phyloP scores from a whole-genome alignment of 2,888 invertebrate genomes.

The Mongoloraphidia duomilia region DNA sequence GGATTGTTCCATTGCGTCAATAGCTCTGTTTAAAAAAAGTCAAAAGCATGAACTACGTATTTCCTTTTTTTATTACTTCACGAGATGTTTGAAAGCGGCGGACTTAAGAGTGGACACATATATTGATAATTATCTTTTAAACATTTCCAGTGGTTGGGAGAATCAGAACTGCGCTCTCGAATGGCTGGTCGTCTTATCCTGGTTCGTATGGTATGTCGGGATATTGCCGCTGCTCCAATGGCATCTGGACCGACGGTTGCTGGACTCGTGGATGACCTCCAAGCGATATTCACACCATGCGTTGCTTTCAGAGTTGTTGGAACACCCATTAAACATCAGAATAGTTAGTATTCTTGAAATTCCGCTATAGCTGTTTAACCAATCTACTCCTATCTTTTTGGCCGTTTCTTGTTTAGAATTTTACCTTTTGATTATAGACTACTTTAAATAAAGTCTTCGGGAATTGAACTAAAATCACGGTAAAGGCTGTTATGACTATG shows the following conservation, averaged over 20 bases:
- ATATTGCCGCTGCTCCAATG: slow-evolving; percentile 31
- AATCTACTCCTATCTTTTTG: neutral
- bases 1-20: too few species aligned
- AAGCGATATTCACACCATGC: slow-evolving; percentile 66
- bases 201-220: slow-evolving; percentile 65
- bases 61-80: too few species aligned
- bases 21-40: too few species aligned
- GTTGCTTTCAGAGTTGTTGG: slow-evolving; percentile 78
- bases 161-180: slow-evolving; percentile 54
- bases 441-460: neutral
- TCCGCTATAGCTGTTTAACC: neutral
- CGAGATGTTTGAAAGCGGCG: too few species aligned
- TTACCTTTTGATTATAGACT: neutral
- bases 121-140: too few species aligned
- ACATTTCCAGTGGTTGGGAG: slow-evolving; percentile 65
- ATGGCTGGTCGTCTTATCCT: slow-evolving; percentile 73
- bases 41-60: too few species aligned
- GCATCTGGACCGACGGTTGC: slow-evolving; percentile 9
- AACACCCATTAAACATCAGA: slow-evolving; percentile 49
- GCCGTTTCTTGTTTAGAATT: neutral
- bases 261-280: slow-evolving; percentile 26
- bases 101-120: too few species aligned
- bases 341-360: slow-evolving; percentile 35
- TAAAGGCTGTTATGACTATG: too few species aligned
- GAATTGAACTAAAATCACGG: too few species aligned